Base-by-base conservation (phyloP, 2,113 vertebrate species). In the Psophia crepitans region DNA sequence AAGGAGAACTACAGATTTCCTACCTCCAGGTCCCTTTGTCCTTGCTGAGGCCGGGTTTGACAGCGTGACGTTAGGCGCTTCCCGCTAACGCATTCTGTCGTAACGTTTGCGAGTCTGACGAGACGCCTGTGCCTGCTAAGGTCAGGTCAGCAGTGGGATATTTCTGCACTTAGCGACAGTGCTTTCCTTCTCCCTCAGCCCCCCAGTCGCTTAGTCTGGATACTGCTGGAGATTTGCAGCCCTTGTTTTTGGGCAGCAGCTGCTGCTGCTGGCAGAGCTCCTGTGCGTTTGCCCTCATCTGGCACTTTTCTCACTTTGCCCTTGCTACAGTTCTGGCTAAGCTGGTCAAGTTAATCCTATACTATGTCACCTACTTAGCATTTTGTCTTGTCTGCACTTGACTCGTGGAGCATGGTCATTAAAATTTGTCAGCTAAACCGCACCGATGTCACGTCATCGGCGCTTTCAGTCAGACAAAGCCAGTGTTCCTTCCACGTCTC, bases 221-320 rank as follows among this genome's bases (percentile, higher is more conserved):
- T 84, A 6, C 35, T 79, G 84, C 87, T 87, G 37, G 74, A 84
- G 87, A 70, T 92, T 87, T 89, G 81, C 94, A 96, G 84, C 74
- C 84, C 89, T 85, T 76, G 87, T 19, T 87, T 96, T 91, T 76
- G 91, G 81, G 91, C 78, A 87, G 93, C 96, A 93, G 96, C 96
- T 94, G 96, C 93, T 10, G 70, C 81, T 96, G 81, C 92, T 97
- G 96, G 96, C 96, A 96, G 81, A 93, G 89, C 91, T 97, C 93
- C 54, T 88, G 33, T 53, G 43, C 3, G 1, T 94, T 96, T 96
- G 93, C 94, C 89, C 96, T 96, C 91, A 94, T 93, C 94, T 96
- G 96, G 96, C 93, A 61, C 84, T 96, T 97, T 84, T 94, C 93
- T 97, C 87, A 73, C 93, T 97, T 97, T 65, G 89, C 81, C 94